Evolutionary conservation across 2,888 invertebrate genomes (phyloP).

Genomic region (Corbicula japonica): DNA sequence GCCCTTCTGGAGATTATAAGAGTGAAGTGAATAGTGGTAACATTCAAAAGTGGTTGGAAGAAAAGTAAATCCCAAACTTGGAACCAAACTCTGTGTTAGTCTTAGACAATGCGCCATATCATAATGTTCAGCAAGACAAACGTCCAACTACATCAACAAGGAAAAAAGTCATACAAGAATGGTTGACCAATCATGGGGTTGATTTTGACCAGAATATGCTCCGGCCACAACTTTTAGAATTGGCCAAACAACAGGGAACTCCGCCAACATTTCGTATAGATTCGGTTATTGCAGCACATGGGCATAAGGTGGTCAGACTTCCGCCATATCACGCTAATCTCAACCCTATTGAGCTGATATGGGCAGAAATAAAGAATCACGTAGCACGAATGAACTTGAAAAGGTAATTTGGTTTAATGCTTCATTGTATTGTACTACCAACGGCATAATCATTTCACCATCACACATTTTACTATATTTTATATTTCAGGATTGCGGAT

Average conservation of each 20-base stretch:
- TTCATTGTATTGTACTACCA: background rate
- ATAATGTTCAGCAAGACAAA: conserved; percentile 26
- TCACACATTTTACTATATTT: background rate
- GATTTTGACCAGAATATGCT: background rate
- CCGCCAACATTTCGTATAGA: background rate
- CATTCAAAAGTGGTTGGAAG: conserved; percentile 7
- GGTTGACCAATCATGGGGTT: conserved; percentile 14
- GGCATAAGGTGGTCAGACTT: conserved; percentile 6
- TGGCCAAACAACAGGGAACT: conserved; percentile 9
- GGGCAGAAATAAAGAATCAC: conserved; percentile 11
- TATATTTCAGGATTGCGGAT: background rate
- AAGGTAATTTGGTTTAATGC: background rate
- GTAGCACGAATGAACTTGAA: background rate
- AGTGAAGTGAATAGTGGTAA: conserved; percentile 22
- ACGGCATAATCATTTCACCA: background rate
- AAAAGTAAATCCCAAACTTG: conserved; percentile 30
- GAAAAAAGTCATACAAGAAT: conserved; percentile 23
- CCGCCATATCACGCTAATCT: conserved; percentile 22
- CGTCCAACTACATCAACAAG: conserved; percentile 7
- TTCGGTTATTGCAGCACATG: background rate
- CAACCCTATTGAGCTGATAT: conserved; percentile 34
- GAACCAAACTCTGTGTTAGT: conserved; percentile 2
- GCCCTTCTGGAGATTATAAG: conserved; percentile 17
- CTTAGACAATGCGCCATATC: conserved; percentile 26
- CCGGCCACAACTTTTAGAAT: conserved; percentile 19